Evolutionary conservation across 2,888 invertebrate genomes (phyloP).

Genomic region (Scrobipalpa atriplicella): DNA sequence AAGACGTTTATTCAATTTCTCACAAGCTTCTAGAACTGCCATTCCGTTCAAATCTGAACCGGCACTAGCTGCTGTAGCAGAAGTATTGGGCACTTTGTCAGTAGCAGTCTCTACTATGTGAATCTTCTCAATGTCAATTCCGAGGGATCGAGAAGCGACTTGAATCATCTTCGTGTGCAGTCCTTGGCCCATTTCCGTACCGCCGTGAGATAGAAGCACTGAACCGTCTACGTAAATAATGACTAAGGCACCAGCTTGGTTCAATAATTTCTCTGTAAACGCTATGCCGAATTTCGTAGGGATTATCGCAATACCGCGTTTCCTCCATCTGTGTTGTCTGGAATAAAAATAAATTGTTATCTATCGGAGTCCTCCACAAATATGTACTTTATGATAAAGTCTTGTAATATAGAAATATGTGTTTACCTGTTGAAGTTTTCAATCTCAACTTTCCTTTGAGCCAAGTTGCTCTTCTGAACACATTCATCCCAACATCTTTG

Average conservation of each 20-base stretch:
- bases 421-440: conserved; percentile 88
- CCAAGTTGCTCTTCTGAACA: conserved; percentile 85
- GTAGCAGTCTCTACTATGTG: conserved; percentile 93
- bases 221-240: conserved; percentile 95
- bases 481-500: conserved; percentile 92
- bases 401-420: conserved; percentile 23
- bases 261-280: conserved; percentile 88
- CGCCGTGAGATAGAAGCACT: conserved; percentile 94
- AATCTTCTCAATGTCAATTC: conserved; percentile 87
- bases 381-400: background rate
- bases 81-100: conserved; percentile 96
- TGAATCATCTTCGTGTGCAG: conserved; percentile 98
- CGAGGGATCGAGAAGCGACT: conserved; percentile 89
- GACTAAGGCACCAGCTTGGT: conserved; percentile 94
- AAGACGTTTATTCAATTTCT: conserved; percentile 87
- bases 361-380: background rate
- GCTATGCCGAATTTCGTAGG: conserved; percentile 94
- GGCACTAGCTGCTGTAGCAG: conserved; percentile 94
- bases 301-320: conserved; percentile 91
- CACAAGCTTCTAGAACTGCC: conserved; percentile 93
- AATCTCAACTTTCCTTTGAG: conserved; percentile 81
- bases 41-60: conserved; percentile 96
- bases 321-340: conserved; percentile 91
- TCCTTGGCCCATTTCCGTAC: conserved; percentile 99
- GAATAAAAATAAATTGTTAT: conserved; percentile 43